Base-by-base conservation (phyloP, 2,888 invertebrate species). In the Notodonta ziczac region DNA sequence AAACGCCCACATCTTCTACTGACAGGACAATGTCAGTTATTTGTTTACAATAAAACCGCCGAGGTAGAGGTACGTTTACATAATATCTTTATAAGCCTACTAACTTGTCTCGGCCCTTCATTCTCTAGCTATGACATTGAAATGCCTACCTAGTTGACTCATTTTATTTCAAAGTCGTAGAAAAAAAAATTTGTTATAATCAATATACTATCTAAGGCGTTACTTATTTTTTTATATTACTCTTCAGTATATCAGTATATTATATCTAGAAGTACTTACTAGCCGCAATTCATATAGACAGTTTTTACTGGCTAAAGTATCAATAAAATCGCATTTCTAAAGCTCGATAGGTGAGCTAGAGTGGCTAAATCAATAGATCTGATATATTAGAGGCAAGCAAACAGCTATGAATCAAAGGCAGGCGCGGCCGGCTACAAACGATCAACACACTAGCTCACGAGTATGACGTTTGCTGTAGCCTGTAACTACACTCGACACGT, bases 321-420 rank as follows among this genome's bases (percentile, higher is more conserved):
- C 35, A 35, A 35, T 35, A 35, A 35, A 35, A 35, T 35, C 35
- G 1, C 5, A 35, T 35, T 35, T 35, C 5, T 2, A 42, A 42
- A 42, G 9, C 42, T 65, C 65, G 50, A 73, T 73, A 62, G 69
- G 68, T 73, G 74, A 72, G 69, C 71, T 74, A 76, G 76, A 80
- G 35, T 7, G 7, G 9, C 84, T 84, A 82, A 88, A 87, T 86
- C 87, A 90, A 88, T 86, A 83, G 69, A 81, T 78, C 78, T 87
- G 86, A 89, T 90, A 88, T 88, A 90, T 90, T 82, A 85, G 77
- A 67, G 73, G 73, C 67, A 74, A 72, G 73, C 82, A 88, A 89
- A 89, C 83, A 88, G 78, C 81, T 77, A 90, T 91, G 90, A 90
- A 90, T 91, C 90, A 91, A 75, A 76, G 67, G 62, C 68, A 71